These are phyloP conservation scores for Apis laboriosa DNA, from an alignment of 1,140 invertebrate species.

Conservation along the genomic window DNA sequence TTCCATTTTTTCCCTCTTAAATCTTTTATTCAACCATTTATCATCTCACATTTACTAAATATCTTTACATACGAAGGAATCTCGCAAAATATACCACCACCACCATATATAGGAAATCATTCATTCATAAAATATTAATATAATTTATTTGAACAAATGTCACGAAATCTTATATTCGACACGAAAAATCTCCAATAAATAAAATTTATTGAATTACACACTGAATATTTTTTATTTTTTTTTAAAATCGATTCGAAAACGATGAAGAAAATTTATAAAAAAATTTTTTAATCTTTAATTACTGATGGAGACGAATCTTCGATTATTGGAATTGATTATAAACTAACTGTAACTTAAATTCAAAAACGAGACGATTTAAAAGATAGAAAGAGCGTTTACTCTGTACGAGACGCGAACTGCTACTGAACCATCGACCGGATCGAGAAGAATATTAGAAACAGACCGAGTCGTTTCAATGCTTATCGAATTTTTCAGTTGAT, in stretches of 20 bases:
- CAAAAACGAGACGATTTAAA: background rate
- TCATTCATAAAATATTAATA: background rate
- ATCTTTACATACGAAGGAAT: background rate
- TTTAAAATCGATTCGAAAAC: no score
- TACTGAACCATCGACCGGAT: conserved; percentile 18
- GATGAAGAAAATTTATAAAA: no score
- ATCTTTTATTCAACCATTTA: background rate
- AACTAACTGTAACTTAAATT: background rate
- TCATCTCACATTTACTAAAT: background rate
- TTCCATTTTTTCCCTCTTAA: background rate
- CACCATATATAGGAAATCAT: background rate
- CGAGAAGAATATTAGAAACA: background rate
- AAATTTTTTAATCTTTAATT: no score
- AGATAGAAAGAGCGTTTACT: background rate
- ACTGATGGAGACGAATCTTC: no score
- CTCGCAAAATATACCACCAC: background rate
- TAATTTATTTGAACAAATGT: background rate
- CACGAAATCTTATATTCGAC: background rate
- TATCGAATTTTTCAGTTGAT: conserved; percentile 31
- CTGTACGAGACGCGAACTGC: background rate
- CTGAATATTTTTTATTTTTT: no score
- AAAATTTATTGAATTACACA: no score
- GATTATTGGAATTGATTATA: no score
- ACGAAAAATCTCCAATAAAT: no score
- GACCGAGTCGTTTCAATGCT: background rate